Evolutionary conservation across 2,888 invertebrate genomes (phyloP).

Genomic region (Phyllotreta striolata): DNA sequence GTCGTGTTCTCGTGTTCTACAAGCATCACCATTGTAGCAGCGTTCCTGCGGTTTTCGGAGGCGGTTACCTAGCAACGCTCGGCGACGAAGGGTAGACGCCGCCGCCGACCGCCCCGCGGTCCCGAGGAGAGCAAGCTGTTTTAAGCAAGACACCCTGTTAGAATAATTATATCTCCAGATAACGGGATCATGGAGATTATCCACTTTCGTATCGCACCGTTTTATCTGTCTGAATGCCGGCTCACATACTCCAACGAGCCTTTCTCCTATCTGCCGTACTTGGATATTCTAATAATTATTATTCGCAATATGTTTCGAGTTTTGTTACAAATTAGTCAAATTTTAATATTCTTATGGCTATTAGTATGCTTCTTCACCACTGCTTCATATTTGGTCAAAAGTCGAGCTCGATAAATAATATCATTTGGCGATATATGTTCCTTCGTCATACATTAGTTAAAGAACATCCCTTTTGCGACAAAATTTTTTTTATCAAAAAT

Average conservation of each 20-base stretch:
- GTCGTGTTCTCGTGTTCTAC: constrained; percentile 58
- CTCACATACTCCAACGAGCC: constrained; percentile 55
- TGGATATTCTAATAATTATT: too few relatives aligned
- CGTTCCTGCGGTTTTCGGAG: constrained; percentile 62
- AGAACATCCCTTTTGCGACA: too few relatives aligned
- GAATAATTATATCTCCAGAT: constrained; percentile 63
- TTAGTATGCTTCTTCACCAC: too few relatives aligned
- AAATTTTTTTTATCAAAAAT: too few relatives aligned
- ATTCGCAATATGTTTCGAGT: too few relatives aligned
- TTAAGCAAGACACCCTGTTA: constrained; percentile 63
- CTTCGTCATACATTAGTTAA: too few relatives aligned
- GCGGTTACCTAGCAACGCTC: constrained; percentile 60
- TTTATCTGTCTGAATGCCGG: constrained; percentile 56
- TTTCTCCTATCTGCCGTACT: constrained; percentile 13
- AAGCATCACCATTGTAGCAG: constrained; percentile 63
- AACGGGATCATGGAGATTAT: constrained; percentile 63
- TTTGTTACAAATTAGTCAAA: too few relatives aligned
- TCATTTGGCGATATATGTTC: too few relatives aligned
- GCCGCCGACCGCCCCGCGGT: constrained; percentile 49
- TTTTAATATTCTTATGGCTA: too few relatives aligned
- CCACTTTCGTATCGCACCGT: constrained; percentile 61
- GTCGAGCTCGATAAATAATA: too few relatives aligned
- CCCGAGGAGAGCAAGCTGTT: constrained; percentile 62
- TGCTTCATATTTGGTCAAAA: too few relatives aligned
- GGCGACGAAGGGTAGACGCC: constrained; percentile 48